Conservation (phyloP, 2,888 invertebrate genomes). For the Steromphala cineraria region DNA sequence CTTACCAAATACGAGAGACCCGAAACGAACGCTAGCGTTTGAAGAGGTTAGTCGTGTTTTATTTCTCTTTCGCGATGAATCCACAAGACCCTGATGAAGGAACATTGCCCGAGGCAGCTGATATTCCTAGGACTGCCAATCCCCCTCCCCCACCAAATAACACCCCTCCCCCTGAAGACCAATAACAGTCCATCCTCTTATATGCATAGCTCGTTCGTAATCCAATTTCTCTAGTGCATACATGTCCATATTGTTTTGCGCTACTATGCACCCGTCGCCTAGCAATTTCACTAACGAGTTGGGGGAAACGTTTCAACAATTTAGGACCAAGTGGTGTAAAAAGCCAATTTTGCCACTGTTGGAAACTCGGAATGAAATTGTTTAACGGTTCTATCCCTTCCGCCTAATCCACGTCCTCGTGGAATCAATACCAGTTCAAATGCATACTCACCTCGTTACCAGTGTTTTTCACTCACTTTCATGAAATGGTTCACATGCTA, state of each 20-base stretch:
- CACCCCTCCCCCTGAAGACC: neutral
- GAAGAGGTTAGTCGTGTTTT: neutral
- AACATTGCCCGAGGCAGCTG: neutral
- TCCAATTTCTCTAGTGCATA: neutral
- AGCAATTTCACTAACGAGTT: slow-evolving; percentile 13
- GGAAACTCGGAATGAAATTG: slow-evolving; percentile 6
- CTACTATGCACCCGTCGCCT: neutral
- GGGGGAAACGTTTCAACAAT: slow-evolving; percentile 10
- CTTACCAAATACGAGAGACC: neutral
- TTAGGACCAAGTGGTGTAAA: slow-evolving; percentile 14
- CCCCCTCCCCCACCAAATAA: neutral
- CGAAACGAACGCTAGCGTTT: neutral
- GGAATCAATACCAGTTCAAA: slow-evolving; percentile 13
- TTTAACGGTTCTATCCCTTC: neutral
- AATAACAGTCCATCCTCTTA: neutral
- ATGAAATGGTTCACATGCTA: slow-evolving; percentile 11
- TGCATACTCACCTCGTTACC: neutral
- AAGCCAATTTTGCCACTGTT: slow-evolving; percentile 17
- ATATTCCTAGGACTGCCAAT: neutral
- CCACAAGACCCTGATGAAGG: too few relatives aligned
- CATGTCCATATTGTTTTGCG: slow-evolving; percentile 11
- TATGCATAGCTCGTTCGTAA: neutral
- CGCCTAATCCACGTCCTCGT: neutral
- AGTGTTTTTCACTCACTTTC: neutral
- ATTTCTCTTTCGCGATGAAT: neutral